These are phyloP conservation scores for Teleiodes luculella DNA, from an alignment of 2,888 invertebrate genomes.

Conservation along the genomic window DNA sequence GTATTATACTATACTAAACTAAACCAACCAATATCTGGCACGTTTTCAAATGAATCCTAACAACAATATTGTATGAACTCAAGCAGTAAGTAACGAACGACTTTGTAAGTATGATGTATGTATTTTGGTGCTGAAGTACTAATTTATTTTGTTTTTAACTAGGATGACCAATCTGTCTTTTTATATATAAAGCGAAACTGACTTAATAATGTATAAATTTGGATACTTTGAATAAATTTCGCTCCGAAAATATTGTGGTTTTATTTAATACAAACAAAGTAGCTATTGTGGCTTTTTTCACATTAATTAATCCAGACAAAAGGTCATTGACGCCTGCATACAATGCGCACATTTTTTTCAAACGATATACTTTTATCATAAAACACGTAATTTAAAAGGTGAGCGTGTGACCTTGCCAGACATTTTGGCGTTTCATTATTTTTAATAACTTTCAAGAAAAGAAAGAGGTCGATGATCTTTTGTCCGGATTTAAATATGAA, in stretches of 20 bases:
- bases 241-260: constrained; percentile 47
- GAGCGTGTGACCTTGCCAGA: too few relatives aligned
- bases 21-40: too few relatives aligned
- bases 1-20: too few relatives aligned
- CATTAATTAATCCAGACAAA: too few relatives aligned
- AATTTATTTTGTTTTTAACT: constrained; percentile 72
- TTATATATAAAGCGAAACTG: constrained; percentile 68
- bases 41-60: neutral
- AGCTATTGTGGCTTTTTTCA: neutral
- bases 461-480: too few relatives aligned
- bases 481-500: too few relatives aligned
- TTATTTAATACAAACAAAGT: constrained; percentile 35
- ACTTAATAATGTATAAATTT: constrained; percentile 67
- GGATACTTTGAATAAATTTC: constrained; percentile 71
- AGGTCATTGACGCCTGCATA: too few relatives aligned
- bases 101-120: constrained; percentile 63
- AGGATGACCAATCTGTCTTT: constrained; percentile 57
- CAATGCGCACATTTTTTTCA: too few relatives aligned
- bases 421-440: too few relatives aligned
- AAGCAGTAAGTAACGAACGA: constrained; percentile 39
- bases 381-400: too few relatives aligned
- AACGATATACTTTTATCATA: too few relatives aligned
- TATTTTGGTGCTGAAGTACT: constrained; percentile 77
- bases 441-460: too few relatives aligned
- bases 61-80: constrained; percentile 11